phyloP scores from a whole-genome alignment of 2,113 vertebrate species.

The Panthera leo region DNA sequence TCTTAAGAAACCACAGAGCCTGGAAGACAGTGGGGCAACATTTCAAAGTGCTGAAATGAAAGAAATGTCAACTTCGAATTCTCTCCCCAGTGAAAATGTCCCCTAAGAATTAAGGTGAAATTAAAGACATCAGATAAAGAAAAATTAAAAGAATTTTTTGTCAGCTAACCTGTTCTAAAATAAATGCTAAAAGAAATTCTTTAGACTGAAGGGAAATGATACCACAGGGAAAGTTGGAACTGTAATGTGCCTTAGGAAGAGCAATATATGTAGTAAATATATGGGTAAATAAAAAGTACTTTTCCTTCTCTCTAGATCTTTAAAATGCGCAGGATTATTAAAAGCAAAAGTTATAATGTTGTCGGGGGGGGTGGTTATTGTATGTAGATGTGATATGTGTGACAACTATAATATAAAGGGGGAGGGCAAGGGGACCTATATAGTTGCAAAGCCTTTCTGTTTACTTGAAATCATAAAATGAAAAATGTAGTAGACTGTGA shows the following conservation, averaged over 20 bases:
- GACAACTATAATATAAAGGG: not conserved
- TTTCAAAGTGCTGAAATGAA: constrained; percentile 16
- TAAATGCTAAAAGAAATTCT: not conserved
- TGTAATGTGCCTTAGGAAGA: not conserved
- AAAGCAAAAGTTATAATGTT: not conserved
- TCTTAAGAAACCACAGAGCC: not conserved
- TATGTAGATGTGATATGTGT: not conserved
- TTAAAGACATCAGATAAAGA: not conserved
- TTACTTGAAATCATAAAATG: not conserved
- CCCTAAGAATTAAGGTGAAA: not conserved
- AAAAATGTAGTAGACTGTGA: not conserved
- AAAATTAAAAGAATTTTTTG: not conserved
- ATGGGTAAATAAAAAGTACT: not conserved
- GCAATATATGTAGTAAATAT: not conserved
- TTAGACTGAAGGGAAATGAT: not conserved
- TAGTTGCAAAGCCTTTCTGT: not conserved
- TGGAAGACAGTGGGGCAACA: not conserved
- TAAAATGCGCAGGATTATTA: not conserved
- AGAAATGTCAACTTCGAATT: not conserved
- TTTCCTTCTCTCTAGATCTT: not conserved
- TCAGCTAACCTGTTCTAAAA: not conserved
- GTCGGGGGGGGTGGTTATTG: not conserved
- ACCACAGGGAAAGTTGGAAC: not conserved
- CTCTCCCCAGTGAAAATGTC: not conserved
- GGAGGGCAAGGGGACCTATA: not conserved